Evolutionary conservation across 2,888 invertebrate genomes (phyloP).

Genomic region (Cephus rjabovi): DNA sequence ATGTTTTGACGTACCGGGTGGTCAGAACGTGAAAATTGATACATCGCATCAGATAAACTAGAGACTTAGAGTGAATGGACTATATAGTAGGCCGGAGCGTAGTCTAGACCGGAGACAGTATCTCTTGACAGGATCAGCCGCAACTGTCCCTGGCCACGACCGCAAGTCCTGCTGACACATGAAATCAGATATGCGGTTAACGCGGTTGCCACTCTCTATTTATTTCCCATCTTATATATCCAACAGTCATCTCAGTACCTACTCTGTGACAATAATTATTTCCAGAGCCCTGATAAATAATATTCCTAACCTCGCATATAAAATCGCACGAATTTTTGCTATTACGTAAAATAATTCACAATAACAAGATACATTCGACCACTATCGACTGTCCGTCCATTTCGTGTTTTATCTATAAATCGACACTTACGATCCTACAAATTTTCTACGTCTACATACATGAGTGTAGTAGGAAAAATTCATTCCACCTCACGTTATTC

Average conservation of each 20-base stretch:
- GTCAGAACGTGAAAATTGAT: slow-evolving; percentile 42
- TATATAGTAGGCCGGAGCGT: slow-evolving; percentile 21
- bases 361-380: no score
- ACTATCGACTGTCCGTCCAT: background rate
- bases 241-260: background rate
- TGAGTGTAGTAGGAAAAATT: background rate
- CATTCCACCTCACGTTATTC: background rate
- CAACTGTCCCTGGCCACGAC: slow-evolving; percentile 23
- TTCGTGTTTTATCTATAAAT: background rate
- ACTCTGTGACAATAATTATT: background rate
- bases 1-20: slow-evolving; percentile 35
- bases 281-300: background rate
- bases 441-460: background rate
- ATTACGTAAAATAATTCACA: background rate
- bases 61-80: slow-evolving; percentile 32
- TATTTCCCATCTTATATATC: background rate
- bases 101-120: slow-evolving; percentile 32
- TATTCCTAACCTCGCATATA: background rate
- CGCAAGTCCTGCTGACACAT: slow-evolving; percentile 32
- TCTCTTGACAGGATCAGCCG: slow-evolving; percentile 41
- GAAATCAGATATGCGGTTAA: slow-evolving; percentile 37
- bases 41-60: slow-evolving; percentile 38
- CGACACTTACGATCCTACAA: background rate
- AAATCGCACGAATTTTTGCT: background rate
- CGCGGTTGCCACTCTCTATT: slow-evolving; percentile 23